A percentile compares a stretch with the other conserved stretches of the same genome.
These are phyloP conservation scores for Centropus unirufus DNA, from an alignment of 2,113 vertebrate species.

Conservation along the genomic window DNA sequence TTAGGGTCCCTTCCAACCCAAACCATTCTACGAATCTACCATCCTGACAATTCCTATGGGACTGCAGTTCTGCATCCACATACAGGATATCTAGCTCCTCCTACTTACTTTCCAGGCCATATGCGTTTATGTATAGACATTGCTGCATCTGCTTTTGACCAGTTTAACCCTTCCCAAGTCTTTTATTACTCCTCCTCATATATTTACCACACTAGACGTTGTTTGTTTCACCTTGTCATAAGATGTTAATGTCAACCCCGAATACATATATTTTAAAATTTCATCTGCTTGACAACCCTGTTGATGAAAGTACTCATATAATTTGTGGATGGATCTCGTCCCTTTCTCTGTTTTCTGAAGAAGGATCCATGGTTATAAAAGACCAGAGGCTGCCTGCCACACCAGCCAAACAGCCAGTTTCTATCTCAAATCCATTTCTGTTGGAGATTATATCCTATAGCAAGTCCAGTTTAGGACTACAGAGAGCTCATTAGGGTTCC, in stretches of 20 bases:
- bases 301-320: background rate
- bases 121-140: background rate
- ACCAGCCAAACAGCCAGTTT: background rate
- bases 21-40: too few species aligned
- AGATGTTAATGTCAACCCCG: background rate
- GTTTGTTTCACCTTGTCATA: background rate
- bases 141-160: background rate
- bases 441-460: background rate
- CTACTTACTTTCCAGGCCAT: background rate
- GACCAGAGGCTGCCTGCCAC: background rate
- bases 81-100: background rate
- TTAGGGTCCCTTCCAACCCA: too few species aligned
- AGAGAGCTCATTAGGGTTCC: rapidly evolving
- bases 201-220: background rate
- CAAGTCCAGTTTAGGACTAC: background rate
- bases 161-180: background rate
- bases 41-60: background rate
- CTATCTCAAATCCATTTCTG: background rate
- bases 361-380: background rate
- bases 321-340: background rate
- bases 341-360: background rate
- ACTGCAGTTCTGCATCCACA: background rate
- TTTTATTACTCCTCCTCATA: background rate
- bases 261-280: background rate
- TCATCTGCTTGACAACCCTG: background rate